Conservation (phyloP, 2,113 vertebrate genomes). For the Pterocles gutturalis region DNA sequence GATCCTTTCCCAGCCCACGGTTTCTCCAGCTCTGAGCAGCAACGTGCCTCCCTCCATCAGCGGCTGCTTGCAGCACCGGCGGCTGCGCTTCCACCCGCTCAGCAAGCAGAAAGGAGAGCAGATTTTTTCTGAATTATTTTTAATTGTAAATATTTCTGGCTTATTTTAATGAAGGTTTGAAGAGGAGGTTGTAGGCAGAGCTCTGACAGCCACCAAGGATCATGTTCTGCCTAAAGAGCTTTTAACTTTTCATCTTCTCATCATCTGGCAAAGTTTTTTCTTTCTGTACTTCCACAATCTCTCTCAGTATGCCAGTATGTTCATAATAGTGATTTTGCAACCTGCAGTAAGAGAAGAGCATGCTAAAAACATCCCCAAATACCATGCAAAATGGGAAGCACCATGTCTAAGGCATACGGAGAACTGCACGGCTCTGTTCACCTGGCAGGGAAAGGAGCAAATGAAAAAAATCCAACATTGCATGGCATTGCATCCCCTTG, state of each 20-base stretch:
- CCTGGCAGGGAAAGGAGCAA: not conserved
- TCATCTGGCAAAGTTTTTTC: not conserved
- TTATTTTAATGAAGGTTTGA: not conserved
- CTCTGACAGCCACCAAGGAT: not conserved
- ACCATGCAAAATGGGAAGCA: not conserved
- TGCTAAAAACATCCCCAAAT: not conserved
- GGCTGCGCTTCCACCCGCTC: not conserved
- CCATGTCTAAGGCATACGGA: not conserved
- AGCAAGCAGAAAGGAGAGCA: not conserved
- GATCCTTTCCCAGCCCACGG: not conserved
- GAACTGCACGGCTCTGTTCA: not conserved
- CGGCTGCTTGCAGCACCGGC: not conserved
- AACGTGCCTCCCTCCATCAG: not conserved
- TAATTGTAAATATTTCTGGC: not conserved
- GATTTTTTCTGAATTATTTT: not conserved
- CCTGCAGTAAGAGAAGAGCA: constrained; percentile 13
- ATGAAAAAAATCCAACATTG: not conserved
- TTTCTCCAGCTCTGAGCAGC: not conserved
- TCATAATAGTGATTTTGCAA: constrained; percentile 62
- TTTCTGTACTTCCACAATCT: constrained; percentile 2
- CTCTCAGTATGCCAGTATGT: not conserved
- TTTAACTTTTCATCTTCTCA: not conserved
- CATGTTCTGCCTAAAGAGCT: fast-evolving
- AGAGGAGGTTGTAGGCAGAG: not conserved
- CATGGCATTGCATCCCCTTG: not conserved